Evolutionary conservation across 2,888 invertebrate species (phyloP), one percentile per base, ranked within the genome.

Genomic region (Dyspetes luteomarginatus): DNA sequence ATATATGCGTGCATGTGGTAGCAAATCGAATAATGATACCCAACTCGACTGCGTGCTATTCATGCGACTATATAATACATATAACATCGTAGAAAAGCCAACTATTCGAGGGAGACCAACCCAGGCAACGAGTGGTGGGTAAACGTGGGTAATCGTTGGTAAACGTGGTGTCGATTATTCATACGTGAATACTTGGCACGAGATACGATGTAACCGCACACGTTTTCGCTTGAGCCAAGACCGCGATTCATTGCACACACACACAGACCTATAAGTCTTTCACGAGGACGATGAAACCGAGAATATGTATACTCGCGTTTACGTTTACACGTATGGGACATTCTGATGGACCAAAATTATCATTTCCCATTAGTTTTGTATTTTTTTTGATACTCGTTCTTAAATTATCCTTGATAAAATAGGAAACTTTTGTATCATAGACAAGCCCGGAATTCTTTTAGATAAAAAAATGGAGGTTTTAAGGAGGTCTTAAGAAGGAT

Each of bases 101-200:
- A 60, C 15, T 26, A 76, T 71, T 55, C 22, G 30, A 52, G 81
- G 48, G 15, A 56, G 22, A 55, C 28, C 77, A 56, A 67, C 67
- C 69, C 65, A 79, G 78, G 82, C 78, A 58, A 79, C 82, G 84
- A 84, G 78, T 79, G 83, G 79, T 83, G 82, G 73, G 82, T 84
- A 82, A 86, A 85, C 79, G 72, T 65, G 71, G 50, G 48, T 19
- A 81, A 81, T 77, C 81, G 81, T 73, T 24, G 73, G 73, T 77
- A 81, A 81, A 81, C 77, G 81, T 73, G 56, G 64, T 69, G 81
- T 81, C 77, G 77, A 81, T 81, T 81, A 81, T 81, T 73, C 81
- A 81, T 77, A 81, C 81, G 65, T 64, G 69, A 43, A 64, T 77
- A 77, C 81, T 77, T 81, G 81, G 77, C 81, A 81, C 68, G 68